Conservation (phyloP, 2,113 vertebrate species). For the Bubalus kerabau region DNA sequence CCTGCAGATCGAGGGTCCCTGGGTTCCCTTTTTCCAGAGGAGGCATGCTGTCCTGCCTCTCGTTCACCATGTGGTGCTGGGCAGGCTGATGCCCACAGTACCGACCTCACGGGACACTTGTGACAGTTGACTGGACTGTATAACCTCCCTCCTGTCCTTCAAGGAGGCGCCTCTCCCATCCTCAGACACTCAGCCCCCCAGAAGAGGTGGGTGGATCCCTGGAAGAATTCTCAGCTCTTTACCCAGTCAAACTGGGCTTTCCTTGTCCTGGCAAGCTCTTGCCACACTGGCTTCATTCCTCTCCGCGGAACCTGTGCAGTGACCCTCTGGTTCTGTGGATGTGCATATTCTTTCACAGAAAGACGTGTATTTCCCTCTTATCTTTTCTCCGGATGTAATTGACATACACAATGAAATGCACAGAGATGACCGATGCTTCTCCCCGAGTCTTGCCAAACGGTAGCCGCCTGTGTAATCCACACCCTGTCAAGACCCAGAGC, state of each 20-base stretch:
- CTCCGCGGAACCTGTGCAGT: background rate
- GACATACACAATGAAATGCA: background rate
- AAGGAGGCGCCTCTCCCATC: accelerated
- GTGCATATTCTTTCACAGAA: background rate
- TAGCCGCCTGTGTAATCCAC: background rate
- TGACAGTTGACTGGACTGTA: background rate
- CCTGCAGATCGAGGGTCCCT: background rate
- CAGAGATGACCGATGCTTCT: background rate
- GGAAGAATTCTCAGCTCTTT: background rate
- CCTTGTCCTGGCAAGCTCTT: background rate
- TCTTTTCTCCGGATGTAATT: background rate
- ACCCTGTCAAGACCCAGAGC: background rate
- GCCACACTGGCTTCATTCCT: background rate
- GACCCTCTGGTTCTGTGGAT: background rate
- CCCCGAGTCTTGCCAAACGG: accelerated
- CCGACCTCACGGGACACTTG: background rate
- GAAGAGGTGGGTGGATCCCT: background rate
- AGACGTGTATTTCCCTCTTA: accelerated
- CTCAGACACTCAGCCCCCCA: background rate
- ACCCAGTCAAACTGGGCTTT: background rate
- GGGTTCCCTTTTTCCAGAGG: background rate
- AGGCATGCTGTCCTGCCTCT: background rate
- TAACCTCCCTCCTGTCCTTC: background rate
- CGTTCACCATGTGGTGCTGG: background rate
- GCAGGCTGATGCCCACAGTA: background rate